Evolutionary conservation across 2,113 vertebrate species (phyloP).

Genomic region (Sialia sialis): DNA sequence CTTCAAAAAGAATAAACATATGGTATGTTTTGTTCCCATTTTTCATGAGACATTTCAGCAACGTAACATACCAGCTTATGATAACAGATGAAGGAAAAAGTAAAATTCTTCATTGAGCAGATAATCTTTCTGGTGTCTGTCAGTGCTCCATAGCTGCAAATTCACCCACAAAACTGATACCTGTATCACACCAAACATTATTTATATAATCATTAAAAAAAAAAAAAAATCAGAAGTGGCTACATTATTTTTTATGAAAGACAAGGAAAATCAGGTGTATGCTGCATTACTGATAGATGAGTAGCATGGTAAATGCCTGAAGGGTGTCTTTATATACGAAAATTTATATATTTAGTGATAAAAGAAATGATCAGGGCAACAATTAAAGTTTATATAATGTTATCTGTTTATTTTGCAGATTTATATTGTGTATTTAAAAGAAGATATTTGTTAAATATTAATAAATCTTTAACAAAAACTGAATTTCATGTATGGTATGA

Average conservation of each 20-base stretch:
- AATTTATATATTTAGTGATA: neutral
- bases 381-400: neutral
- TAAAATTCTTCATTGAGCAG: neutral
- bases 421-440: neutral
- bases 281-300: neutral
- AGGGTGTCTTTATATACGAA: neutral
- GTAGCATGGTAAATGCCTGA: neutral
- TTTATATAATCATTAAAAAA: neutral
- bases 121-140: neutral
- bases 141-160: neutral
- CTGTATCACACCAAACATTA: neutral
- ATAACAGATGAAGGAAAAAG: neutral
- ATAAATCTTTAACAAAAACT: neutral
- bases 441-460: neutral
- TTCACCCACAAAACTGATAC: neutral
- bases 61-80: neutral
- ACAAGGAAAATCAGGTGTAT: neutral
- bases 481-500: neutral
- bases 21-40: neutral
- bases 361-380: neutral
- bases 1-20: constrained; percentile 21
- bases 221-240: neutral
- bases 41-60: neutral
- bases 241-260: neutral
- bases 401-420: neutral